Base-by-base conservation (phyloP, 2,797 vertebrate species). In the Pterois miles region DNA sequence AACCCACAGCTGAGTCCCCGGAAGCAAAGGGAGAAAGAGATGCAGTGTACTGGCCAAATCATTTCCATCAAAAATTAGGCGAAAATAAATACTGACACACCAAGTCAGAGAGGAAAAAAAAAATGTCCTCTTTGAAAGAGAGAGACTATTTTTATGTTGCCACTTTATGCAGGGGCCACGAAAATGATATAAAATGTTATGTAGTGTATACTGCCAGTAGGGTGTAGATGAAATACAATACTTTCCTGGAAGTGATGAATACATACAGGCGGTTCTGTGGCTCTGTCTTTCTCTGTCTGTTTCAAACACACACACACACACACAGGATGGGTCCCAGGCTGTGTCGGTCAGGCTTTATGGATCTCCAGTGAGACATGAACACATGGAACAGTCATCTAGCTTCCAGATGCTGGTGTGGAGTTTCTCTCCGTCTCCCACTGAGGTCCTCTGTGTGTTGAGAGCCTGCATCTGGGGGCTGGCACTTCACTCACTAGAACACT, bases 361-460 rank as follows among this genome's bases (percentile, higher is more conserved):
- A 87, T 91, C 87, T 91, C 90, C 84, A 76, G 84, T 71, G 90
- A 89, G 86, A 92, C 86, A 84, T 85, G 89, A 90, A 91, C 91
- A 91, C 89, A 92, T 92, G 91, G 88, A 92, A 86, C 60, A 89
- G 83, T 87, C 89, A 88, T 91, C 88, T 76, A 80, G 85, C 83
- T 74, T 91, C 85, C 89, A 93, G 87, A 88, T 91, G 91, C 88
- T 87, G 78, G 65, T 87, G 81, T 89, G 88, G 63, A 83, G 76
- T 83, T 88, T 86, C 81, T 87, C 76, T 80, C 78, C 67, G 56
- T 75, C 81, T 82, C 79, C 80, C 78, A 57, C 68, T 80, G 76
- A 83, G 78, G 72, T 90, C 71, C 65, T 84, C 67, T 80, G 62
- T 67, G 65, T 58, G 69, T 82, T 82, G 89, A 90, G 84, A 85